phyloP scores from a whole-genome alignment of 2,888 invertebrate species.

The Stictocephala bisonia region DNA sequence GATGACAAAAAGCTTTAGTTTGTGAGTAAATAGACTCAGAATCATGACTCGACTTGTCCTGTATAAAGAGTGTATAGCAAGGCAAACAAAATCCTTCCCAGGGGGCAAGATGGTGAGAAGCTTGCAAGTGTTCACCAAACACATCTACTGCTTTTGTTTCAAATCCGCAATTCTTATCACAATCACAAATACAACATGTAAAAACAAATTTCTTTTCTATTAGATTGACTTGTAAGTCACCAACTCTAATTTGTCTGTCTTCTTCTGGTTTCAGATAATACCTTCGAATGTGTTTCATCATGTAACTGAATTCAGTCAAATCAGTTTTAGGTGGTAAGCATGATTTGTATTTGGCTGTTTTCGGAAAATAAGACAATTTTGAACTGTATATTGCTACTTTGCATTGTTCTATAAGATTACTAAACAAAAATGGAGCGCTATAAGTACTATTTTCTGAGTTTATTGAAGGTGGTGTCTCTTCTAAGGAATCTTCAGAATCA shows the following conservation, averaged over 20 bases:
- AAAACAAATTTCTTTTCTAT: neutral
- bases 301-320: constrained; percentile 14
- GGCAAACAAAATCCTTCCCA: constrained; percentile 9
- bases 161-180: constrained; percentile 7
- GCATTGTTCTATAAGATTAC: too few species aligned
- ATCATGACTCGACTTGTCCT: constrained; percentile 7
- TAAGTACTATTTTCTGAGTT: too few species aligned
- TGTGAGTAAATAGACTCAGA: constrained; percentile 16
- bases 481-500: neutral
- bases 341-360: neutral
- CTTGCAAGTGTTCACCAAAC: constrained; percentile 14
- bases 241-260: constrained; percentile 8
- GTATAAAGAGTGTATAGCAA: neutral
- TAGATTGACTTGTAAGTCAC: neutral
- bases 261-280: constrained; percentile 2
- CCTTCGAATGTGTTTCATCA: constrained; percentile 16
- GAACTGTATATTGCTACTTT: too few species aligned
- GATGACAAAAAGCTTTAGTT: constrained; percentile 28
- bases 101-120: neutral
- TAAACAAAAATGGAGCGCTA: too few species aligned
- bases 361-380: neutral
- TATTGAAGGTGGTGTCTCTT: too few species aligned
- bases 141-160: neutral
- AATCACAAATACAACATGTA: constrained; percentile 20
- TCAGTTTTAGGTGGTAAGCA: constrained; percentile 2